Evolutionary conservation across 2,888 invertebrate genomes (phyloP).

Genomic region (Steinernema scapterisci): DNA sequence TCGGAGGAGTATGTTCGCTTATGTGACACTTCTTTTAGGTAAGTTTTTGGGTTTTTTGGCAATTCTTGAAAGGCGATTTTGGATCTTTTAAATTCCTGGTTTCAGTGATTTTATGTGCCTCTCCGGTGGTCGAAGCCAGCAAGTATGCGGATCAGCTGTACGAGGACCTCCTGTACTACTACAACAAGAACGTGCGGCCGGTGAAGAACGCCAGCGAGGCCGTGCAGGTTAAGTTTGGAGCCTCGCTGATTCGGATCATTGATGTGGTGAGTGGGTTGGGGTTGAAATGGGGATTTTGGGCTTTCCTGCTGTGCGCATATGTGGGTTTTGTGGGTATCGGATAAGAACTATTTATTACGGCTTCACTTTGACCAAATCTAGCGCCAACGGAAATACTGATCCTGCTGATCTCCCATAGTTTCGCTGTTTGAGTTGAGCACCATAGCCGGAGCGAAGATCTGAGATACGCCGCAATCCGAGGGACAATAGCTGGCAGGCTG

Average conservation of each 20-base stretch:
- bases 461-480: conserved; percentile 62
- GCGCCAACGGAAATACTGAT: neutral
- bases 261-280: conserved; percentile 59
- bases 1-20: no score
- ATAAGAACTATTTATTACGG: no score
- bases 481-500: conserved; percentile 62
- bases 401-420: conserved; percentile 24
- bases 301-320: no score
- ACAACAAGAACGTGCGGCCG: conserved; percentile 64
- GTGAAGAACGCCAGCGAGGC: conserved; percentile 66
- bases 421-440: conserved; percentile 9
- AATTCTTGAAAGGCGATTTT: no score
- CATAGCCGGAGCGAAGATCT: conserved; percentile 54
- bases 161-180: conserved; percentile 67
- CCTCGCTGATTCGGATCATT: conserved; percentile 65
- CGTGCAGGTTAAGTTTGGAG: conserved; percentile 66
- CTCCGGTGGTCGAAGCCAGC: conserved; percentile 34
- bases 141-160: conserved; percentile 63
- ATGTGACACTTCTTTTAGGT: no score
- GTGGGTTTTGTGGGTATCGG: no score
- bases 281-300: no score
- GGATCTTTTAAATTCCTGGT: neutral
- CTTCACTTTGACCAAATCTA: neutral
- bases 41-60: no score
- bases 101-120: neutral